Percentiles rank a stretch among this genome's conserved stretches.
phyloP scores from a whole-genome alignment of 2,888 invertebrate species.

The Papilio gigon region DNA sequence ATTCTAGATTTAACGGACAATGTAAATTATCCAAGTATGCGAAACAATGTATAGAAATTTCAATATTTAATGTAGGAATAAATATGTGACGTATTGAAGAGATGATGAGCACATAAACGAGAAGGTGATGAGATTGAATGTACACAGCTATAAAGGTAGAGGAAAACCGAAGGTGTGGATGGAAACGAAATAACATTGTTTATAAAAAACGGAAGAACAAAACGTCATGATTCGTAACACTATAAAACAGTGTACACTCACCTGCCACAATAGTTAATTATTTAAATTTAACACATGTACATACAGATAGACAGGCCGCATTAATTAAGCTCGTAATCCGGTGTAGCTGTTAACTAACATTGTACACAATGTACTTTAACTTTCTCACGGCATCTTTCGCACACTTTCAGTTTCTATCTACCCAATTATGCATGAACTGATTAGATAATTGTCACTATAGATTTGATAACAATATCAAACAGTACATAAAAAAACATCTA shows the following conservation, averaged over 20 bases:
- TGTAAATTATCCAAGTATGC: neutral
- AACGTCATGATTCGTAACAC: conserved; percentile 13
- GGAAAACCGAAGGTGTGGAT: too few relatives aligned
- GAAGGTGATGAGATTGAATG: too few relatives aligned
- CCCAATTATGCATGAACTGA: conserved; percentile 26
- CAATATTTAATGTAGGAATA: too few relatives aligned
- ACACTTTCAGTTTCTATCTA: conserved; percentile 41
- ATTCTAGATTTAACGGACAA: neutral
- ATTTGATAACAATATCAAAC: neutral
- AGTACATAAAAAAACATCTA: too few relatives aligned
- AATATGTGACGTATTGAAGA: too few relatives aligned
- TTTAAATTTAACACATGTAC: conserved; percentile 34
- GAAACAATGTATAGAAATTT: neutral
- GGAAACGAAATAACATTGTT: conserved; percentile 13
- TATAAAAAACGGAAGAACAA: conserved; percentile 24
- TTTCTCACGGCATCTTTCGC: conserved; percentile 42
- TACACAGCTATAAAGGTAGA: too few relatives aligned
- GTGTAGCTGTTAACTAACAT: conserved; percentile 32
- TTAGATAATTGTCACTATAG: conserved; percentile 25
- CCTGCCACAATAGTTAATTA: conserved; percentile 25
- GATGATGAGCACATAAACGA: too few relatives aligned
- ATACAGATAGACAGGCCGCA: conserved; percentile 1
- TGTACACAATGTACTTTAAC: conserved; percentile 40
- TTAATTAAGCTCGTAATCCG: conserved; percentile 32
- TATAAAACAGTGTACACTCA: conserved; percentile 18